Conservation (phyloP, 2,113 vertebrate species). For the Amblyornis subalaris region DNA sequence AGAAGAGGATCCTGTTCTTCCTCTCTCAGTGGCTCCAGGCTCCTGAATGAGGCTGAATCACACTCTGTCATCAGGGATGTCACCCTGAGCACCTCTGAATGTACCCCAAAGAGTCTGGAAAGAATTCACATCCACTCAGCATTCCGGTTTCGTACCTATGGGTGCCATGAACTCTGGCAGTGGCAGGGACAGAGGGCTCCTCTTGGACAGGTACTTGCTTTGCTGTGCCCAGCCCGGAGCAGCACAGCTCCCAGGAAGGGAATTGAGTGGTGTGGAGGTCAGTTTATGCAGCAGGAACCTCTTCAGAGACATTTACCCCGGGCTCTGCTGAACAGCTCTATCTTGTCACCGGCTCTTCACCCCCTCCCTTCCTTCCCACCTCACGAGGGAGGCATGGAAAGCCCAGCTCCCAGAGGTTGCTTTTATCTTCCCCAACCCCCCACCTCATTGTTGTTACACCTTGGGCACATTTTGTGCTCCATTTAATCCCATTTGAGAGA, state of each 20-base stretch:
- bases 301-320: background rate
- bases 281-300: background rate
- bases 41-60: background rate
- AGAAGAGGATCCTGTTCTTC: background rate
- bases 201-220: background rate
- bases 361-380: background rate
- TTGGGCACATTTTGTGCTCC: conserved; percentile 47
- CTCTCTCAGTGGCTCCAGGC: background rate
- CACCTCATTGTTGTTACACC: background rate
- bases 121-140: background rate
- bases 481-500: conserved; percentile 51
- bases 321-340: background rate
- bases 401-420: background rate
- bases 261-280: background rate
- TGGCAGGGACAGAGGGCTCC: background rate
- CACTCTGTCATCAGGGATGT: background rate
- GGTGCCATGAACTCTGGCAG: background rate
- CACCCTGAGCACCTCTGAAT: background rate
- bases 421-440: background rate
- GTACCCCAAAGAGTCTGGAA: background rate
- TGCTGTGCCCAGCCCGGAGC: background rate
- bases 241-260: background rate
- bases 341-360: background rate
- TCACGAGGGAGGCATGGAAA: background rate
- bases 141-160: rapidly evolving